A percentile compares a stretch with the other conserved stretches of the same genome.
Evolutionary conservation across 2,888 invertebrate genomes (phyloP).

Genomic region (Acholoe squamosa): DNA sequence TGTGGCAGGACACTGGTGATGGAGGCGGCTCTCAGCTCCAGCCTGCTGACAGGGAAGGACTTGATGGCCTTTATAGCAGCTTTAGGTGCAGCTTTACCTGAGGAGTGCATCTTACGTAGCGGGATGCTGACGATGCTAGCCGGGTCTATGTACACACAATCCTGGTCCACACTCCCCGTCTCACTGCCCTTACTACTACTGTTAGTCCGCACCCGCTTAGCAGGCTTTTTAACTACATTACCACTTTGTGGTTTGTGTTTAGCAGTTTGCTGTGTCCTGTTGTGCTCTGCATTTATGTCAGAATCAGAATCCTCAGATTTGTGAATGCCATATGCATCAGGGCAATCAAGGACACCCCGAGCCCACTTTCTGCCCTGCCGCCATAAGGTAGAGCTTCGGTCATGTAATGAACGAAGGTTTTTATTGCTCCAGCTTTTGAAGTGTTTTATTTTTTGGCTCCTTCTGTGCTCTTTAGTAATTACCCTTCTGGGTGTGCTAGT

Average conservation of each 20-base stretch:
- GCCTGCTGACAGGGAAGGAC: neutral
- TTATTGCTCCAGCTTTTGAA: slow-evolving; percentile 31
- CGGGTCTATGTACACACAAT: slow-evolving; percentile 49
- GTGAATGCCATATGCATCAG: slow-evolving; percentile 46
- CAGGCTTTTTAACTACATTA: slow-evolving; percentile 26
- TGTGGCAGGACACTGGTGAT: neutral
- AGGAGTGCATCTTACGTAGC: slow-evolving; percentile 17
- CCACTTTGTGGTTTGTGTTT: neutral
- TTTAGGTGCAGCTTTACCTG: neutral
- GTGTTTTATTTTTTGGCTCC: neutral
- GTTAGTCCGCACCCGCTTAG: neutral
- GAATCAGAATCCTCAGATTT: slow-evolving; percentile 36
- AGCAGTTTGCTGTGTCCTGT: neutral
- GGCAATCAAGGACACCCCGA: slow-evolving; percentile 1
- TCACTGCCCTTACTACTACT: neutral
- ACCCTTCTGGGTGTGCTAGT: neutral
- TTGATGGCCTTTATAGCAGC: slow-evolving; percentile 36
- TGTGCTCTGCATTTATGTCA: neutral
- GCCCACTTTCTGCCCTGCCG: slow-evolving; percentile 37
- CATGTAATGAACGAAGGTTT: neutral
- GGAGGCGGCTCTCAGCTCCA: neutral
- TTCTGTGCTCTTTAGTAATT: neutral
- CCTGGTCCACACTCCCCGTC: slow-evolving; percentile 24
- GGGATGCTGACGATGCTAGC: slow-evolving; percentile 35
- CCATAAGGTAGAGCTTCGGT: neutral